phyloP scores from a whole-genome alignment of 2,113 vertebrate species.

The Oncorhynchus clarkii region DNA sequence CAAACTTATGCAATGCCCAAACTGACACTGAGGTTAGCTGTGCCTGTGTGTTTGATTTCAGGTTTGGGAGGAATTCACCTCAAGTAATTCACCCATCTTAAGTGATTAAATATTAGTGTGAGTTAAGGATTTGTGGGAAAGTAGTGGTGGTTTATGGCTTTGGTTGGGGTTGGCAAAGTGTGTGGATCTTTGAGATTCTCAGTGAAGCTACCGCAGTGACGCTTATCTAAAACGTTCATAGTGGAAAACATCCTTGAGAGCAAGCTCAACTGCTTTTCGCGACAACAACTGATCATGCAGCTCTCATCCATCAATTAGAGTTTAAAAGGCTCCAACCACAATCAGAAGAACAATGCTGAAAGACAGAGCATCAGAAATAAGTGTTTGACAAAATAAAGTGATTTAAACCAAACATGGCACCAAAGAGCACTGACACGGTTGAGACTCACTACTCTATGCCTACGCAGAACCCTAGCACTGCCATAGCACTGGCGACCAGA shows the following conservation, averaged over 20 bases:
- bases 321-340: neutral
- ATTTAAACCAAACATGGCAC: no score
- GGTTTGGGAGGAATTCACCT: neutral
- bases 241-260: neutral
- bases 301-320: constrained; percentile 3
- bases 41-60: neutral
- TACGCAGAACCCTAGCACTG: no score
- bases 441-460: no score
- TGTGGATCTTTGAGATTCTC: neutral
- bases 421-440: no score
- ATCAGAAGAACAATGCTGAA: neutral
- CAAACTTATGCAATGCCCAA: neutral
- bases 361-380: no score
- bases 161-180: no score
- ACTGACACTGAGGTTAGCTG: no score
- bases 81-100: neutral
- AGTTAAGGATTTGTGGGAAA: neutral
- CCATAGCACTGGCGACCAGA: no score
- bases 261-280: neutral
- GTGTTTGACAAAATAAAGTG: no score
- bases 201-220: neutral
- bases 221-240: neutral
- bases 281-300: neutral
- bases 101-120: neutral
- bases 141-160: no score